Conservation (phyloP, 1,140 invertebrate genomes). For the Hyles euphorbiae region DNA sequence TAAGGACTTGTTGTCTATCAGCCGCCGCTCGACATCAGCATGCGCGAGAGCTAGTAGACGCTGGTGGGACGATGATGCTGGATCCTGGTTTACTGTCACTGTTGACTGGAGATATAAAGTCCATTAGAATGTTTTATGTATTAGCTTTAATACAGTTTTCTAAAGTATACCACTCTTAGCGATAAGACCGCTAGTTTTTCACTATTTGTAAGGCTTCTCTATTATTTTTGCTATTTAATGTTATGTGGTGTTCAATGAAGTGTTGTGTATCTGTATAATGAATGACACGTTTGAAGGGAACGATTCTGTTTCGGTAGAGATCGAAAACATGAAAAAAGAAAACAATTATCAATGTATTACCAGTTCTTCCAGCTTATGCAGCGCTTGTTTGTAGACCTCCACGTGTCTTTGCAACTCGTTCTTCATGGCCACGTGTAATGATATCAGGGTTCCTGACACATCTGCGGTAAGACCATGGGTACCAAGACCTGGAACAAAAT, state of each 20-base stretch:
- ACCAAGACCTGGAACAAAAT: conserved; percentile 79
- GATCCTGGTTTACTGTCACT: conserved; percentile 84
- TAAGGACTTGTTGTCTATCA: conserved; percentile 94
- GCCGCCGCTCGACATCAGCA: conserved; percentile 87
- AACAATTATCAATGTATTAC: conserved; percentile 42
- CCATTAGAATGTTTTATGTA: no score
- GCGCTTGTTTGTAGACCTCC: conserved; percentile 90
- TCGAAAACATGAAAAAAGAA: no score
- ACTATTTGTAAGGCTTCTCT: no score
- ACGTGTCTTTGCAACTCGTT: conserved; percentile 89
- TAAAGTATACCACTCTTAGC: no score
- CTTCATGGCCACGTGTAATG: conserved; percentile 83
- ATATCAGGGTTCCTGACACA: conserved; percentile 77
- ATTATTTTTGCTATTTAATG: no score
- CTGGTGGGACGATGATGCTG: conserved; percentile 92
- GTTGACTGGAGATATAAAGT: conserved; percentile 47
- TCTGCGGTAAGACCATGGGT: conserved; percentile 89
- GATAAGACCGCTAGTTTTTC: no score
- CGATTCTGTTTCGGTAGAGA: no score
- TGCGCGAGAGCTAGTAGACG: conserved; percentile 88
- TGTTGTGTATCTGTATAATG: no score
- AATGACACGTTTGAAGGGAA: no score
- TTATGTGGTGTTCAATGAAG: no score
- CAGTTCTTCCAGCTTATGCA: conserved; percentile 91
- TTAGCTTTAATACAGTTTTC: no score